Base-by-base conservation (phyloP, 2,797 vertebrate genomes). In the Cheirogaleus major region DNA sequence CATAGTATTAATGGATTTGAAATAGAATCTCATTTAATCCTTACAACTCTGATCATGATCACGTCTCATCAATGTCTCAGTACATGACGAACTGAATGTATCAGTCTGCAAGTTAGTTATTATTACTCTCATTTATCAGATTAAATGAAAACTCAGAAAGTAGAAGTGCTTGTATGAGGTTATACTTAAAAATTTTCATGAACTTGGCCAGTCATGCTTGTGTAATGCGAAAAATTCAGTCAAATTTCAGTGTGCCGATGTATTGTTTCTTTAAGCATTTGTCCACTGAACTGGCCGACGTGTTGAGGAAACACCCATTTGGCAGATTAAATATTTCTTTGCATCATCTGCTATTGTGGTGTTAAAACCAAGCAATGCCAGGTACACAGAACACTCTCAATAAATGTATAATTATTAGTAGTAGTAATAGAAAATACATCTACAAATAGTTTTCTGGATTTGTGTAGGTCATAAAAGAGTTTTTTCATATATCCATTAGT, bases 381-480 rank as follows among this genome's bases (percentile, higher is more conserved):
- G 12, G 2, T 72, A 63, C 20, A 55, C 6, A 69, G 18, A 45
- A 87, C 11, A 9, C 12, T 20, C 20, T n/a, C 4, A 65, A 48
- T 89, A 81, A 90, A 35, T 61, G 79, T 35, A 2, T n/a, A 69
- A 73, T 81, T 95, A 72, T 91, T 95, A 70, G 82, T 85, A 70
- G 73, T 41, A 50, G 38, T 59, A 73, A 90, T 35, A 93, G 48
- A 78, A 30, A 92, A 92, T n/a, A 55, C 2, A 75, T 84, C 20
- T 93, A n/a, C 7, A 52, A 89, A 52, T 41, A 48, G 30, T 38
- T 86, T 8, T 61, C 55, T 93, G 14, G 23, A 41, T 76, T 94
- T 87, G 12, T 59, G 23, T 85, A 14, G 86, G 45, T 75, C 57
- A 92, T 52, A 50, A 90, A 90, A 93, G 50, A 63, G 7, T 93